Evolutionary conservation across 2,113 vertebrate genomes (phyloP), one percentile per base, ranked within the genome.

Genomic region (Coptodon bakossiorum): DNA sequence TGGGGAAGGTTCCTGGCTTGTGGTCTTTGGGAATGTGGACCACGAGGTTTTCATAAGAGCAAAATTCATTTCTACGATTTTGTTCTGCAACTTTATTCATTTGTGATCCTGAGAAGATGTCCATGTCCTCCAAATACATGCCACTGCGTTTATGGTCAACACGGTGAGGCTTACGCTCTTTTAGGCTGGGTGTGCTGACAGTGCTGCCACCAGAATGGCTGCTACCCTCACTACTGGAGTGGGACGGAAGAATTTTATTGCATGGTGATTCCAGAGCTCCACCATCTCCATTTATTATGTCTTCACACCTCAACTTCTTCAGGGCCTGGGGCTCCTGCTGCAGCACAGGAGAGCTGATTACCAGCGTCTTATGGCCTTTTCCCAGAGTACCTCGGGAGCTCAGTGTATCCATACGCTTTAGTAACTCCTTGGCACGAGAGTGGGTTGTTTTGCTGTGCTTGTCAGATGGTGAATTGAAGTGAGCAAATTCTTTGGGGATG

Each of bases 1-100:
- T 99, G 76, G 98, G 99, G 90, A 99, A 99, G 1, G 99, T 99
- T 29, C 98, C 99, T 0, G 99, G 99, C 88, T 99, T 99, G 94
- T 99, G 98, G 92, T 99, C 98, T 94, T 98, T 98, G 56, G 99
- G 99, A 84, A 99, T 95, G 89, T 98, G 97, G 43, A 99, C 98
- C 76, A 99, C 96, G 81, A 99, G 86, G 86, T 98, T 96, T 92
- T 99, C 98, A 63, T 98, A 98, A 36, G 98, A 99, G 87, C 97
- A 98, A 89, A 98, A 99, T 79, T 97, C 98, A 24, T 97, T 98
- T 36, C 89, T 94, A 40, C 92, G 97, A 90, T 97, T 97, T 88
- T 97, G 96, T 91, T 97, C 96, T 1, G 94, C 94, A 0, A 97
- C 90, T 43, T 96, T 96, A 86, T 90, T 96, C 52, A 95, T 93